Evolutionary conservation across 2,797 vertebrate genomes (phyloP).

Genomic region (Lophius americanus): DNA sequence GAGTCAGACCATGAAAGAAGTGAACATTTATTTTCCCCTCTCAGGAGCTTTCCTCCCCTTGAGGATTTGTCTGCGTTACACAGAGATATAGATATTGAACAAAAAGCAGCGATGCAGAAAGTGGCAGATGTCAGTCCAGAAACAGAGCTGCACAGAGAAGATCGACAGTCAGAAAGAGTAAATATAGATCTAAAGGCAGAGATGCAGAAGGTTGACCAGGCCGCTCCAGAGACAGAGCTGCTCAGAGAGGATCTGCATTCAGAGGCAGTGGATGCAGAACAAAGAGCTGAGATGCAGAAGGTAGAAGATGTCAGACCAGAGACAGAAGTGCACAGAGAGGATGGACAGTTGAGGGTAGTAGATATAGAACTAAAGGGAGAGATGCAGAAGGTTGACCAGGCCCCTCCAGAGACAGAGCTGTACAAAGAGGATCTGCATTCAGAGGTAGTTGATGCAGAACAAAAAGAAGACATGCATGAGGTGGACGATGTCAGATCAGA

Average conservation of each 20-base stretch:
- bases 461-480: constrained; percentile 9
- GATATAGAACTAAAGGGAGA: too few species aligned
- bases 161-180: constrained; percentile 12
- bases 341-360: too few species aligned
- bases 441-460: constrained; percentile 27
- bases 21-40: constrained; percentile 38
- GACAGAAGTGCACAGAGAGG: too few species aligned
- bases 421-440: constrained; percentile 14
- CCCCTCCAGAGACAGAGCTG: too few species aligned
- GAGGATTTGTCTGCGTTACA: constrained; percentile 73
- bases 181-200: constrained; percentile 48
- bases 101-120: constrained; percentile 10
- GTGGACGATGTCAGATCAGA: constrained; percentile 12
- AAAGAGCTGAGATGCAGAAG: too few species aligned
- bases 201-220: too few species aligned
- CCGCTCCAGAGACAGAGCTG: too few species aligned
- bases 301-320: too few species aligned
- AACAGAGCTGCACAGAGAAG: constrained; percentile 46
- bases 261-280: too few species aligned
- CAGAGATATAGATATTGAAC: constrained; percentile 4
- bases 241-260: too few species aligned
- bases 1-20: constrained; percentile 41
- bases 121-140: constrained; percentile 12
- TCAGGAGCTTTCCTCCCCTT: constrained; percentile 71
- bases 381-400: too few species aligned